Evolutionary conservation across 2,888 invertebrate species (phyloP), one percentile per base, ranked within the genome.

Genomic region (Drosophila multiciliata): DNA sequence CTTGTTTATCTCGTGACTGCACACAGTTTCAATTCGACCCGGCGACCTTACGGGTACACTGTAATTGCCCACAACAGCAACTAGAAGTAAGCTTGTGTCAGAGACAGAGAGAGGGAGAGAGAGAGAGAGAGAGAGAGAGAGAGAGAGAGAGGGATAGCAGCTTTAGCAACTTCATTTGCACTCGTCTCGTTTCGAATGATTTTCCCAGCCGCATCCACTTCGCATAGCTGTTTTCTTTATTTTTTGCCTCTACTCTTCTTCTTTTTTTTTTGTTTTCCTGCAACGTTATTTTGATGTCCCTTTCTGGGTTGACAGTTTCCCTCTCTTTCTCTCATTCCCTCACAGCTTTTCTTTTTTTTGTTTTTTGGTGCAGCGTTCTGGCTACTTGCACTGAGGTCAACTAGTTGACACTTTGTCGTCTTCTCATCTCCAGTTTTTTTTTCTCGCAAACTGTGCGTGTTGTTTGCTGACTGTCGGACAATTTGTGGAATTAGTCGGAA

Each of bases 1-100:
- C 89, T 86, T 87, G 85, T 84, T 89, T 89, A 87, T 80, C 85
- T 80, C 80, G 74, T 80, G 72, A 84, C 84, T 82, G 87, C 87
- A 86, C 80, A 69, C 69, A 68, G 62, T 80, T 80, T 66, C 81
- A 77, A 81, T 73, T 81, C 73, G 69, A 87, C 72, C 69, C 85
- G 59, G 73, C 80, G 83, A 77, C 69, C 80, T 80, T 72, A 26
- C 48, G 60, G 72, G 55, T 60, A 75, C 83, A 69, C 76, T 77
- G 77, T 73, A 75, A 78, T 82, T 82, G 76, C 60, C 72, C 54
- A 40, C 75, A 77, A 66, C 65, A 70, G 71, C 68, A 73, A 73
- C 77, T 71, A 42, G 61, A 68, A 66, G 64, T 53, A 69, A 75
- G 68, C n/a, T 61, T 72, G 49, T 59, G 36, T 71, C 59, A 20